Percentiles rank a stretch among this genome's conserved stretches.
Conservation (phyloP, 2,797 vertebrate species). For the Malacoctenus gilli region DNA sequence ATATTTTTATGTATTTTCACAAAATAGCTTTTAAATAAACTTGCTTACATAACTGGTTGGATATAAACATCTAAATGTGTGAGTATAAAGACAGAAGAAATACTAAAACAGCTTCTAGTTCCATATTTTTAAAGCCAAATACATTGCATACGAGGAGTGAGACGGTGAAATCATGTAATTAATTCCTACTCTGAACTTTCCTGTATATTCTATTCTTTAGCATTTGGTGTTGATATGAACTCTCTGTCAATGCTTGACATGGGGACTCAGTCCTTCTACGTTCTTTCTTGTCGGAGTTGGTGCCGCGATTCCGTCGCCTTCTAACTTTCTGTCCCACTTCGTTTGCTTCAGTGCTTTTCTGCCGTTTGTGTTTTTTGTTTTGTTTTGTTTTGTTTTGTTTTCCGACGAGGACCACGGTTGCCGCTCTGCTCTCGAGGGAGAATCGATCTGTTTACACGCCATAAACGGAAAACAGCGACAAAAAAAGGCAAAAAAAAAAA, state of each 20-base stretch:
- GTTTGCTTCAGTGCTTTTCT: slow-evolving; percentile 77
- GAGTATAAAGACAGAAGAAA: slow-evolving; percentile 80
- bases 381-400: too few relatives aligned
- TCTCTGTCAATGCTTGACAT: slow-evolving; percentile 94
- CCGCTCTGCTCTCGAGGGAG: slow-evolving; percentile 65
- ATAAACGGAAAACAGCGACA: slow-evolving; percentile 66
- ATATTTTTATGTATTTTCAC: slow-evolving; percentile 99
- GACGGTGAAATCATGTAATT: slow-evolving; percentile 92
- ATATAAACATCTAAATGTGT: slow-evolving; percentile 84
- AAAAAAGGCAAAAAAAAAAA: slow-evolving; percentile 5
- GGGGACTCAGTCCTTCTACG: slow-evolving; percentile 91
- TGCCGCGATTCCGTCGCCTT: slow-evolving; percentile 61
- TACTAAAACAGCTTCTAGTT: slow-evolving; percentile 87
- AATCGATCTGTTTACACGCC: slow-evolving; percentile 72
- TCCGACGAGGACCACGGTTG: slow-evolving; percentile 72
- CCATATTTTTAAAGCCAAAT: slow-evolving; percentile 96
- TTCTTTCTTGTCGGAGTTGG: slow-evolving; percentile 86
- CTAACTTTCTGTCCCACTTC: slow-evolving; percentile 56
- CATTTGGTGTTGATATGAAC: slow-evolving; percentile 96
- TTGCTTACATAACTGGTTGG: slow-evolving; percentile 95
- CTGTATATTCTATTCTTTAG: slow-evolving; percentile 97
- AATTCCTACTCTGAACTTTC: slow-evolving; percentile 95
- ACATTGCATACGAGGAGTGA: slow-evolving; percentile 87
- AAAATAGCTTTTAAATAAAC: slow-evolving; percentile 99
- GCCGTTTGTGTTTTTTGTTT: slow-evolving; percentile 78